Evolutionary conservation across 2,113 vertebrate species (phyloP), one percentile per base, ranked within the genome.

Genomic region (Formicarius rufipectus): DNA sequence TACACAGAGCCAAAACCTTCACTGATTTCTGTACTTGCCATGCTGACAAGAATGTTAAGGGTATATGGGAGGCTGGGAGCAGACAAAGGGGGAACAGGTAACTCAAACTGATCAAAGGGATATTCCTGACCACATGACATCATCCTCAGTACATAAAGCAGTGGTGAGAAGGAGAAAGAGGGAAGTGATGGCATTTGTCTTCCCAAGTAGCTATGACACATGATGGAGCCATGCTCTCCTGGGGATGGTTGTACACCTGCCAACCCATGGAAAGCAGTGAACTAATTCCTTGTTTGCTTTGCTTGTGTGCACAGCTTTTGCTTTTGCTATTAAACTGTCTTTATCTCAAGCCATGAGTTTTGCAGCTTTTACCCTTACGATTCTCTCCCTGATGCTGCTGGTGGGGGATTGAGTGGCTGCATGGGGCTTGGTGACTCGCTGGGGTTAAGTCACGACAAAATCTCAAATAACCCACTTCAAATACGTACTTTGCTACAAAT

Each of bases 191-290:
- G 5, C 1, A 0, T 20, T 75, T 75, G 20, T 45, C 39, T 60
- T 75, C 16, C 16, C 53, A 39, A 52, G 28, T 5, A 39, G 30
- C 10, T 0, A 0, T 9, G 39, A 20, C 0, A 0, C 13, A 8
- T 59, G 33, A 67, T 52, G 20, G 39, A n/a, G 5, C 12, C 15
- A 12, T 52, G 39, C 33, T 52, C 2, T 74, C 19, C 28, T 30
- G 39, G 45, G 39, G 39, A 30, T 24, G 52, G 45, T 10, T 53
- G 39, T 53, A 31, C 24, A 75, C 2, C 47, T 47, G 30, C n/a
- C 25, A 55, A 30, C 21, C 40, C 55, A 47, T 15, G 45, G 16
- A 45, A 82, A 60, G 28, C 53, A 68, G 5, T 53, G 12, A 53
- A 68, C 73, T 52, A n/a, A 45, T 60, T n/a, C 78, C 24, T 75